Base-by-base conservation (phyloP, 2,888 invertebrate genomes). In the Macropis europaea region DNA sequence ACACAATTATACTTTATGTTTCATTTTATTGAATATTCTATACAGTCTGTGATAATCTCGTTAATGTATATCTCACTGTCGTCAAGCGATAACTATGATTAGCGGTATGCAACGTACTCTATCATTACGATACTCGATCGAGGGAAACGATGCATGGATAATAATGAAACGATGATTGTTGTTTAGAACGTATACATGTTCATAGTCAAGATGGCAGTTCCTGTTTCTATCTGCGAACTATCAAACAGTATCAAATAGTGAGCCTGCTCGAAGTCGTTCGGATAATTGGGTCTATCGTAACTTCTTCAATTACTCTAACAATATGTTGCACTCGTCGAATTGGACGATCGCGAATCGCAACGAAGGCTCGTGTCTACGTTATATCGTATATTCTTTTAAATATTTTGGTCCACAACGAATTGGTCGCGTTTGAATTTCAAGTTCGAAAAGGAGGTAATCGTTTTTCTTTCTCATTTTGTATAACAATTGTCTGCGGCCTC, bases 161-260 rank as follows among this genome's bases (percentile, higher is more conserved):
- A 50, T 19, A 22, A 22, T 48, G 36, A 36, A 67, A 66, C 13
- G 2, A 28, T 61, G 47, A 62, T 24, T 17, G 32, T 45, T 43
- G 42, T 57, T 32, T 38, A 17, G 30, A 36, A 32, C n/a, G 34
- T 22, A 28, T 30, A 40, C 15, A 28, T 40, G 59, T 61, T 43
- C 60, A 40, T 66, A 66, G 57, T 68, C 50, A n/a, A 42, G 42
- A 64, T 80, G 79, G 79, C 79, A 80, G 79, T 80, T 66, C 34
- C 62, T 34, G 63, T 61, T 34, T 9, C 53, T 72, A 62, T 59
- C 38, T 61, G 43, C 43, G 48, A 57, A 42, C 56, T 61, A 64
- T 75, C 43, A 54, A 76, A 63, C 36, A 48, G 72, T 74, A 74
- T 74, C 67, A 67, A 67, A 72, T 32, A 47, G 57, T 50, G 67